Base-by-base conservation (phyloP, 2,797 vertebrate species). In the Sebastes goodei region DNA sequence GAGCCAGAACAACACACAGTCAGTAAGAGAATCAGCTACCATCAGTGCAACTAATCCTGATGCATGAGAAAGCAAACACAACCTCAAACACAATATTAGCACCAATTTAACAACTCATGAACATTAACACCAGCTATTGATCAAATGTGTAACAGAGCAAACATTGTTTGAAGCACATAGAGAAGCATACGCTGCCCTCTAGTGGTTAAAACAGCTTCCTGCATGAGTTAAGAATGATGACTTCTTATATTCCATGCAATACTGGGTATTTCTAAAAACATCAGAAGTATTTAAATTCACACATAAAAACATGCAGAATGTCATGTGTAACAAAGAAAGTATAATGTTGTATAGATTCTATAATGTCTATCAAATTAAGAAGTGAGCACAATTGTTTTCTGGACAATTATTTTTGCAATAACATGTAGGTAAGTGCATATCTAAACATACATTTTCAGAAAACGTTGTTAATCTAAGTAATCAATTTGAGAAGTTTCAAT, bases 121-220 rank as follows among this genome's bases (percentile, higher is more conserved):
- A 33, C 33, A 70, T 62, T 14, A 76, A 69, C 20, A 35, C 21
- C 20, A 33, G 46, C 60, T 46, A 55, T n/a, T 67, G 38, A 71
- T 74, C 59, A 53, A 77, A 35, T 23, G 59, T 70, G 15, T 27
- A 21, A 77, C 23, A 69, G 30, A 56, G 38, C 10, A 62, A 74
- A 49, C 5, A 2, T 1, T n/a, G 12, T 5, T 23, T 29, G 2
- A 29, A 29, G 29, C 29, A 2, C 1, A 60, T 25, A 21, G 0
- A 78, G 21, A 7, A 70, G 84, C 60, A 71, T 77, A 66, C 38
- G 78, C 65, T 85, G 82, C 92, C 91, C 81, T 89, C 94, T 93
- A 87, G 87, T 93, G 92, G 84, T 59, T 33, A 42, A 32, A 77
- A 23, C 33, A 17, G 5, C 4, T 25, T 60, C 10, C 60, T 71